Base-by-base conservation (phyloP, 2,888 invertebrate species). In the Hyalella azteca region DNA sequence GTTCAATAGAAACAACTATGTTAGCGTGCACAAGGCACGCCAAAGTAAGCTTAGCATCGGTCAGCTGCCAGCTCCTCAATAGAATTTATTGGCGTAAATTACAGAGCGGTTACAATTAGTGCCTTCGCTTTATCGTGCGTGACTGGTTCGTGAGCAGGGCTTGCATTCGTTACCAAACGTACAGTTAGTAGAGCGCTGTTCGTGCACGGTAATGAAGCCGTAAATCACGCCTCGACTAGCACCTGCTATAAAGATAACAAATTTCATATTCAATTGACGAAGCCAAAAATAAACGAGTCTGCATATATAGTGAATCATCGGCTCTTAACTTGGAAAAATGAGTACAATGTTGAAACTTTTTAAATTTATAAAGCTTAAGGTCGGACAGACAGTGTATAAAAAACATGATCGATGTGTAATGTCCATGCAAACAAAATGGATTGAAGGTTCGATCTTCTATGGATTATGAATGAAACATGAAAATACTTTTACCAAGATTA, bases 71-170 rank as follows among this genome's bases (percentile, higher is more conserved):
- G 11, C 66, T 66, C 66, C 66, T 66, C 66, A 29, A 66, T 66
- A 66, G 36, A 66, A 66, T 66, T 66, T 66, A 66, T 66, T 66
- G 66, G 29, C 66, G 36, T 19, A 66, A 66, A 66, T 66, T 66
- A 66, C 36, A 66, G 66, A 19, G 36, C 66, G 29, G 36, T 66
- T 36, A 66, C 66, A 66, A 66, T 66, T 66, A 66, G 66, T 36
- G 66, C 36, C 36, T n/a, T n/a, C 15, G 66, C 66, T 66, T 36
- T 66, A 66, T 66, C 66, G 66, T n/a, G n/a, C n/a, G n/a, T 66
- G 66, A 66, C 66, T 66, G 29, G 13, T 66, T 66, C 66, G 66
- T 29, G 66, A 7, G 13, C 9, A 39, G 36, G 66, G 36, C 36
- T 36, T 36, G 26, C 66, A 66, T 66, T 36, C 36, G 36, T 36